Percentiles rank a stretch among this genome's conserved stretches.
phyloP scores from a whole-genome alignment of 2,888 invertebrate species.

The Drosophila algonquin region DNA sequence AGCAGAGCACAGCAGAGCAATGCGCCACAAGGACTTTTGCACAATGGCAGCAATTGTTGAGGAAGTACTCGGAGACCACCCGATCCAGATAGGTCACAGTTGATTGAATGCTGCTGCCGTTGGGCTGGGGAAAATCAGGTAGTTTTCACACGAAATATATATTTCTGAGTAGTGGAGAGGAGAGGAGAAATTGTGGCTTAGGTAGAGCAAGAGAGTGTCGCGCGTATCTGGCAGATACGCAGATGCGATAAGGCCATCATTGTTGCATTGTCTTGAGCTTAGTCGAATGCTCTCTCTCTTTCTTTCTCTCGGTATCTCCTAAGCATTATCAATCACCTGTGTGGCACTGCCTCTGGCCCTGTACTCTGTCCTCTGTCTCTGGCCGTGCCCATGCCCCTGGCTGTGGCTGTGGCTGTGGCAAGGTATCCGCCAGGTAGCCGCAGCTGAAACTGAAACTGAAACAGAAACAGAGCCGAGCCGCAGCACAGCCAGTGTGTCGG shows the following conservation, averaged over 20 bases:
- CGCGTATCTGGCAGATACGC: constrained; percentile 59
- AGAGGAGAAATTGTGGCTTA: constrained; percentile 23
- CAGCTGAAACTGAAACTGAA: constrained; percentile 37
- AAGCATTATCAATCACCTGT: constrained; percentile 75
- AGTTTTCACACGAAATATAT: constrained; percentile 68
- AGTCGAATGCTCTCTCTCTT: constrained; percentile 19
- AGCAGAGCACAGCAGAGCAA: background rate
- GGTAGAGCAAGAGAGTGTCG: constrained; percentile 48
- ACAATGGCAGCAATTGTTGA: constrained; percentile 69
- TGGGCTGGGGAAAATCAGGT: constrained; percentile 72
- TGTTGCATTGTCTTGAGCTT: constrained; percentile 37
- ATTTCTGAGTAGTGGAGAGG: background rate
- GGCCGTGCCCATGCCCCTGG: background rate
- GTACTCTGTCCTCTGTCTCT: background rate
- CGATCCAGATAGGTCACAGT: constrained; percentile 55
- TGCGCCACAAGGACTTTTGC: constrained; percentile 51
- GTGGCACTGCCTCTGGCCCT: constrained; percentile 7
- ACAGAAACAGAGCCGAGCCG: background rate
- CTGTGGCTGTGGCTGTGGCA: background rate
- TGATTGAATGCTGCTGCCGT: constrained; percentile 59
- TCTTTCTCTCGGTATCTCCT: background rate
- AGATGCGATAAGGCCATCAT: constrained; percentile 28
- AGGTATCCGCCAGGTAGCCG: constrained; percentile 34
- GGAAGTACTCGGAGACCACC: constrained; percentile 28
- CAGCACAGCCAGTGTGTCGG: background rate